Base-by-base conservation (phyloP, 2,888 invertebrate genomes). In the Steinernema scapterisci region DNA sequence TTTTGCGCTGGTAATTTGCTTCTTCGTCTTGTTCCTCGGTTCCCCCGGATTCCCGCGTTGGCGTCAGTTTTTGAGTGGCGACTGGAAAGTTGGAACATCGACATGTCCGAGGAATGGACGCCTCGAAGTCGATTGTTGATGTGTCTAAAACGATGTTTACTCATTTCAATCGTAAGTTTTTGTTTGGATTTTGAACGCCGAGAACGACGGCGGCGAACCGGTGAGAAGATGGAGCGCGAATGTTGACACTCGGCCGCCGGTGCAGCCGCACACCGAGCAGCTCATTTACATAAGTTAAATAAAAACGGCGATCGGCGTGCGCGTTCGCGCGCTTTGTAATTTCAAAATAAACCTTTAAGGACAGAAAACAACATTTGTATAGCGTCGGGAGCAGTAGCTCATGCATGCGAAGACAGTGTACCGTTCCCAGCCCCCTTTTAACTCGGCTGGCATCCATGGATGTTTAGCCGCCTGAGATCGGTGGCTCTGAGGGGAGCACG, bases 241-340 rank as follows among this genome's bases (percentile, higher is more conserved):
- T 63, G 63, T 63, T 63, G 63, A 63, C 63, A 25, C 11, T 23
- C 23, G 11, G 19, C 52, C 21, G 52, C 52, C 38, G 52, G 19
- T 52, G 52, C 52, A 52, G 38, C 38, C 38, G 38, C 38, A 38
- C 38, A 38, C 38, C 38, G 38, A 38, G 52, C 16, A 23, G 52
- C 63, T 63, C 63, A 63, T 63, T 63, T 63, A 31, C 63, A 63
- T 63, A 63, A 63, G 63, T 63, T 63, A 27, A 63, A 63, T 63
- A 63, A 31, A 63, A 63, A 63, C 31, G 31, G 31, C 63, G 31
- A 63, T 2, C 63, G 54, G 13, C 16, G 23, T 27, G 27, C 63
- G 63, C 31, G 16, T 63, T 38, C 38, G 38, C 38, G 38, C 38
- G 38, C 38, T 38, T 5, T 63, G 63, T 25, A 25, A 63, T 63